A percentile compares a stretch with the other conserved stretches of the same genome.
Evolutionary conservation across 37 sponge, comb jelly and placozoan species (phyloP).

Genomic region (Crambe crambe): DNA sequence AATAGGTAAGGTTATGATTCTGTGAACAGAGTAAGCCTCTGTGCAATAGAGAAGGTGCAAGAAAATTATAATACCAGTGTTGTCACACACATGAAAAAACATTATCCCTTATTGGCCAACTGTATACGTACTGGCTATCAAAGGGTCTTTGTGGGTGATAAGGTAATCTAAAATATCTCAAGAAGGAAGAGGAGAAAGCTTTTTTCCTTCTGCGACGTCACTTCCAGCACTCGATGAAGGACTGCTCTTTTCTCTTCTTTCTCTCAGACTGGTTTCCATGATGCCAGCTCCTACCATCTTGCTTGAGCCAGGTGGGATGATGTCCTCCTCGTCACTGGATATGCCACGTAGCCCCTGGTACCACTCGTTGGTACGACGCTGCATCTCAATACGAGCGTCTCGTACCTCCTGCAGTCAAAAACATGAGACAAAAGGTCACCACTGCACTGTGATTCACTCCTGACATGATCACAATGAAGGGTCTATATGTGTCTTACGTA

Average conservation of each 20-base stretch:
- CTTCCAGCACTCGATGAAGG: neutral
- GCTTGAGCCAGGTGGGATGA: neutral
- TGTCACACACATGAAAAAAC: too few relatives aligned
- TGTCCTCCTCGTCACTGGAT: slow-evolving; percentile 45
- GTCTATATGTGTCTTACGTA: neutral
- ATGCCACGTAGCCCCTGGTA: slow-evolving; percentile 61
- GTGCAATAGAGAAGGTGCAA: too few relatives aligned
- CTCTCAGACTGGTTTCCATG: slow-evolving; percentile 10
- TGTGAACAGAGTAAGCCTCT: too few relatives aligned
- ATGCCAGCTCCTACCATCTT: neutral
- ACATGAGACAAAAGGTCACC: neutral
- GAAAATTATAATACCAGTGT: too few relatives aligned
- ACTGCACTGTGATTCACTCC: neutral
- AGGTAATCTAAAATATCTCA: too few relatives aligned
- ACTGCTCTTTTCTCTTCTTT: neutral
- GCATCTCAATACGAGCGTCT: slow-evolving; percentile 76
- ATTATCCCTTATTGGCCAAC: too few relatives aligned
- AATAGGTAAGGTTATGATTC: too few relatives aligned
- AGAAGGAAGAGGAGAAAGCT: too few relatives aligned
- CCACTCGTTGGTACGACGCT: slow-evolving; percentile 75
- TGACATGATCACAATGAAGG: neutral
- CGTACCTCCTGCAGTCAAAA: slow-evolving; percentile 58
- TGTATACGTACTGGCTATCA: too few relatives aligned
- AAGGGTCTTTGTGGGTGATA: too few relatives aligned
- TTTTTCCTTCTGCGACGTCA: neutral